Evolutionary conservation across 30 jellyfish, hydroid and myxozoan species (phyloP).

Genomic region (Chironex yamaguchii): DNA sequence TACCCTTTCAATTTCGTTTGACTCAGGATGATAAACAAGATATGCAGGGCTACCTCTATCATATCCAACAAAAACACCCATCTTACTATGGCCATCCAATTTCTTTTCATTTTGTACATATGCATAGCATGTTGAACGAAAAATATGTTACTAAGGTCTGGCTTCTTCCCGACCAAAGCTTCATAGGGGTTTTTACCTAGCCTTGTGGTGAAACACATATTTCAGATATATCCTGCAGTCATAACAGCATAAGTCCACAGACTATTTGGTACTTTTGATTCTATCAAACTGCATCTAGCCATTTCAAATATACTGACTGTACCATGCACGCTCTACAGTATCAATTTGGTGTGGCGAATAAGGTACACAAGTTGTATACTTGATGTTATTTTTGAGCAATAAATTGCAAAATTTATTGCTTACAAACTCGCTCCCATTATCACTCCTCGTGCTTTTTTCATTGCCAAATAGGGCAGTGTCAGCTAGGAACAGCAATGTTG

Average conservation of each 20-base stretch:
- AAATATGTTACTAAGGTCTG: slow-evolving; percentile 15
- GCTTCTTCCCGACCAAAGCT: slow-evolving; percentile 50
- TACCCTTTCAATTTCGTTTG: slow-evolving; percentile 3
- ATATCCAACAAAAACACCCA: slow-evolving; percentile 29
- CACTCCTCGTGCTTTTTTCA: slow-evolving; percentile 7
- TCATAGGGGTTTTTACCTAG: not conserved
- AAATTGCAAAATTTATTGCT: not conserved
- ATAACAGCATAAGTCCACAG: slow-evolving; percentile 68
- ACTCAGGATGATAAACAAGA: slow-evolving; percentile 8
- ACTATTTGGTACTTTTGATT: slow-evolving; percentile 45
- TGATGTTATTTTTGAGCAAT: not conserved
- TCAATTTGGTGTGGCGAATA: slow-evolving; percentile 45
- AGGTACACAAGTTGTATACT: not conserved
- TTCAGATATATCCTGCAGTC: slow-evolving; percentile 48
- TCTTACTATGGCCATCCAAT: not conserved
- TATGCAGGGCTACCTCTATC: slow-evolving; percentile 26
- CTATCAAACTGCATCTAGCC: slow-evolving; percentile 41
- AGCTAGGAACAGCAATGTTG: slow-evolving; percentile 23
- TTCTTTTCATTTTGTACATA: not conserved
- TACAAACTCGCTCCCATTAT: slow-evolving; percentile 24
- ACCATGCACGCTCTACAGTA: slow-evolving; percentile 10
- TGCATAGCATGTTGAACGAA: slow-evolving; percentile 53
- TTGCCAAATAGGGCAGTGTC: slow-evolving; percentile 44
- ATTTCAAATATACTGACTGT: slow-evolving; percentile 1
- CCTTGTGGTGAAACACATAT: slow-evolving; percentile 32